Evolutionary conservation across 1,140 invertebrate genomes (phyloP).

Genomic region (Psilanteris sp.): DNA sequence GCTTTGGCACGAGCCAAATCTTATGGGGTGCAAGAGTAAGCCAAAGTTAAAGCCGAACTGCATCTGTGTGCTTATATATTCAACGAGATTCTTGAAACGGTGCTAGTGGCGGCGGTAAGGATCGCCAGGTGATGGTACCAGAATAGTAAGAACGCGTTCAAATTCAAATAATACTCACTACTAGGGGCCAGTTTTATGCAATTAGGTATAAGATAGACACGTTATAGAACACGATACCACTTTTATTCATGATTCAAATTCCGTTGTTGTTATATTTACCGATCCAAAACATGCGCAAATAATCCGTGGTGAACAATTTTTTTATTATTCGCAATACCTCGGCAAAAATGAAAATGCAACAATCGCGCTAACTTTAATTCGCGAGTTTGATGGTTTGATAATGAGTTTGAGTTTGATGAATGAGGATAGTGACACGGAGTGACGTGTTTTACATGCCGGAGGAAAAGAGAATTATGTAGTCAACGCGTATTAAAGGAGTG

Average conservation of each 20-base stretch:
- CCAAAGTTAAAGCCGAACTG: constrained; percentile 20
- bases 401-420: no score
- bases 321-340: no score
- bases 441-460: no score
- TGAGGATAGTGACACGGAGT: no score
- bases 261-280: no score
- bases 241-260: neutral
- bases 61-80: constrained; percentile 15
- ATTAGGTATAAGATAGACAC: constrained; percentile 2
- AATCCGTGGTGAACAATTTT: no score
- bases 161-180: constrained; percentile 20
- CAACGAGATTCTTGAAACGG: constrained; percentile 25
- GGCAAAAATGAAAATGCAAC: no score
- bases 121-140: constrained; percentile 31
- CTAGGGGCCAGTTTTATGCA: constrained; percentile 8
- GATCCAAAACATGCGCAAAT: no score
- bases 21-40: constrained; percentile 27
- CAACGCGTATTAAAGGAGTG: no score
- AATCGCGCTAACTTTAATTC: no score
- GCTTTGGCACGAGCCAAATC: constrained; percentile 43
- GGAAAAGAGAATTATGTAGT: no score
- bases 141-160: constrained; percentile 16
- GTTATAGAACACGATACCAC: neutral
- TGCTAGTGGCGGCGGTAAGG: constrained; percentile 10
- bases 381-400: no score